Conservation (phyloP, 2,113 vertebrate species). For the Xiphorhynchus elegans region DNA sequence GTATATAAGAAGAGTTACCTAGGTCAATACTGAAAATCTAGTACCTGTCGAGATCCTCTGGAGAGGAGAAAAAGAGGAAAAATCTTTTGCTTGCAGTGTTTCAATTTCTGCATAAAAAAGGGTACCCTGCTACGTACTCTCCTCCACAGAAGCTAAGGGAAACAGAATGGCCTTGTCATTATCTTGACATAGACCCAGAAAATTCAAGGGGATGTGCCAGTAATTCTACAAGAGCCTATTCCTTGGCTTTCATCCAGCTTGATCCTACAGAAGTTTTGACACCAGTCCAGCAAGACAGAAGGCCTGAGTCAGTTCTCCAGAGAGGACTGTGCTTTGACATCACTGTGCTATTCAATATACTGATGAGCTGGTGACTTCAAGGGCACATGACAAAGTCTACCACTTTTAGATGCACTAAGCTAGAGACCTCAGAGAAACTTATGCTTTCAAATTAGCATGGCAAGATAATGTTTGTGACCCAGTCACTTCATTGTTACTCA, state of each 20-base stretch:
- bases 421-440: conserved; percentile 21
- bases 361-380: conserved; percentile 42
- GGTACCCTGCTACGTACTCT: neutral
- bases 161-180: conserved; percentile 71
- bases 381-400: conserved; percentile 12
- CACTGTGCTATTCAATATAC: neutral
- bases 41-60: neutral
- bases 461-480: neutral
- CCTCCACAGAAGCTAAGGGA: conserved; percentile 32
- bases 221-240: conserved; percentile 64
- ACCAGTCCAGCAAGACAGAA: conserved; percentile 67
- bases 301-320: conserved; percentile 63
- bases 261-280: conserved; percentile 70
- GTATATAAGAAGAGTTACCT: neutral
- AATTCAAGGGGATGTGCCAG: conserved; percentile 63
- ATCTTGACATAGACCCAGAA: conserved; percentile 70
- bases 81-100: neutral
- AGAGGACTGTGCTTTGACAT: conserved; percentile 59
- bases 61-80: neutral
- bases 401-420: neutral
- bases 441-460: neutral
- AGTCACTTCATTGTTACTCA: conserved; percentile 6
- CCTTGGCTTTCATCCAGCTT: conserved; percentile 55
- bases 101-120: conserved; percentile 9
- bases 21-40: neutral